A percentile compares a stretch with the other conserved stretches of the same genome.
Conservation (phyloP, 2,797 vertebrate species). For the Chelmon rostratus region DNA sequence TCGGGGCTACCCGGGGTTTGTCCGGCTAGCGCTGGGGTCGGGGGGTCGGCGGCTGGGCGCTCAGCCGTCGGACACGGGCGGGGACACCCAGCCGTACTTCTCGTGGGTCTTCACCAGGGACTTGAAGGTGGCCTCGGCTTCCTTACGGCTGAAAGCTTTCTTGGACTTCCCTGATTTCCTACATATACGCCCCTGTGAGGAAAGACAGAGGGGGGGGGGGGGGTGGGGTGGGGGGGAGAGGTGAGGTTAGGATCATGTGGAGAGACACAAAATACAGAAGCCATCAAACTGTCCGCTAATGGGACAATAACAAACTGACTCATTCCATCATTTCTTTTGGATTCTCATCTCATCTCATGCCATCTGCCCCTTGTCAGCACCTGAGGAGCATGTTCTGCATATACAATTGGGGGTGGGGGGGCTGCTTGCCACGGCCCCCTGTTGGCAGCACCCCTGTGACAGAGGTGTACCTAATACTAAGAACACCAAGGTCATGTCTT, state of each 20-base stretch:
- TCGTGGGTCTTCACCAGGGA: constrained; percentile 99
- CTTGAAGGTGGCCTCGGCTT: constrained; percentile 99
- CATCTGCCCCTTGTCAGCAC: too few relatives aligned
- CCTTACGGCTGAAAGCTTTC: constrained; percentile 99
- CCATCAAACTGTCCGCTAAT: not conserved
- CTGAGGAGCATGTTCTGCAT: too few relatives aligned
- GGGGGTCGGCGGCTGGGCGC: constrained; percentile 5
- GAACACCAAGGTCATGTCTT: not conserved
- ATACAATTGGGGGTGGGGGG: too few relatives aligned
- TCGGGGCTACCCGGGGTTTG: constrained; percentile 64
- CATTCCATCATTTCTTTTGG: not conserved
- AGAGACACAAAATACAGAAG: constrained; percentile 4
- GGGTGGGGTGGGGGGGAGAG: not conserved
- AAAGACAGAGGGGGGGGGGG: constrained; percentile 24
- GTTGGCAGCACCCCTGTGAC: too few relatives aligned
- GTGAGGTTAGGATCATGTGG: constrained; percentile 25
- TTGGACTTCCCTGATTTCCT: constrained; percentile 99
- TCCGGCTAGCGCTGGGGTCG: constrained; percentile 64
- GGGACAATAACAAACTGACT: not conserved
- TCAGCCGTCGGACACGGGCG: constrained; percentile 99
- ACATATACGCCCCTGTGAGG: constrained; percentile 95
- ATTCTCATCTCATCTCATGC: not conserved
- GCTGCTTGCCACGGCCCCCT: too few relatives aligned
- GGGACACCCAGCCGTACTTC: constrained; percentile 99
- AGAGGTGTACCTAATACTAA: not conserved